Base-by-base conservation (phyloP, 1,140 invertebrate genomes). In the Aphidius gifuensis region DNA sequence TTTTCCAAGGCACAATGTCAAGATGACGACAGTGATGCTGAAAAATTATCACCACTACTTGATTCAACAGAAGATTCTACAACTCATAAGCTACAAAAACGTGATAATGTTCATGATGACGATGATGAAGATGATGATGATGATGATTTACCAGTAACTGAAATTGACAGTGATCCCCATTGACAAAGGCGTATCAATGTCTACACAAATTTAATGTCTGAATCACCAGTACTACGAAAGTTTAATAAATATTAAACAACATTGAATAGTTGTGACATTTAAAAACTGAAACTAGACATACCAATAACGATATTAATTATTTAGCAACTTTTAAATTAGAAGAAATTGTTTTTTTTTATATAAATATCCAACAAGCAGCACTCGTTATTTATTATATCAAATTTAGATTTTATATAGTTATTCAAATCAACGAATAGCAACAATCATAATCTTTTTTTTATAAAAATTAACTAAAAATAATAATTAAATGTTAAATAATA, bases 1-100 rank as follows among this genome's bases (percentile, higher is more conserved):
- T 6, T 64, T 61, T 61, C 62, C 8, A 9, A 74, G 66, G 67
- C 0, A 32, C 74, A 83, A 65, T 82, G 82, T 45, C 81, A 84
- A 57, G 89, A 90, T 73, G 88, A 90, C 68, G 90, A 92, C 69
- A 92, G 90, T 69, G 91, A 92, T 74, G 88, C 87, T 38, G 90
- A 92, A 74, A 87, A 91, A 69, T 75, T 92, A 23, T 92, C 90
- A 43, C 90, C 90, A 5, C 75, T 92, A 5, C 80, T 92, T 6
- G 86, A 87, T 46, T 82, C 83, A 4, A 74, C 75, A 16, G 23
- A 32, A 32, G 23, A 32, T 32, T 32, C 23, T 32, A 76, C 77
- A 3, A 77, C 79, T 51, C 85, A 82, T 9, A 83, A 80, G 4
- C 4, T 32, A 32, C 23, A 32, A 32, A 32, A 32, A 32, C 23